Evolutionary conservation across 1,140 invertebrate species (phyloP).

Genomic region (Carcinoscorpius rotundicauda): DNA sequence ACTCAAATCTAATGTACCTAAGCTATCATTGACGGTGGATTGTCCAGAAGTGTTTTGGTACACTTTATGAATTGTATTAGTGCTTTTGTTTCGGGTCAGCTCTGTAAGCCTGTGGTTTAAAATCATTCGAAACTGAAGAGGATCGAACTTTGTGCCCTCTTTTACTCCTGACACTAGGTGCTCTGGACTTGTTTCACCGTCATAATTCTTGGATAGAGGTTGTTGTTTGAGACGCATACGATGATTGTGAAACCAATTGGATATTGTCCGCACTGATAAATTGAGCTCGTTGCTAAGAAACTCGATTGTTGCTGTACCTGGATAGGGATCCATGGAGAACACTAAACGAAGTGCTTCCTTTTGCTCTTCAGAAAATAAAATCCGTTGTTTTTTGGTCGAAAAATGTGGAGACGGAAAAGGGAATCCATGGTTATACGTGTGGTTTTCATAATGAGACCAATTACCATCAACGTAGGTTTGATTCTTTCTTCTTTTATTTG

Average conservation of each 20-base stretch:
- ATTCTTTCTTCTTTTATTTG: constrained; percentile 41
- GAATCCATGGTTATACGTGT: not conserved
- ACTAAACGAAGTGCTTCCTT: constrained; percentile 90
- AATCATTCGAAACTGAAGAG: constrained; percentile 73
- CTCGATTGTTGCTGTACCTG: constrained; percentile 88
- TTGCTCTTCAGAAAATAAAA: constrained; percentile 94
- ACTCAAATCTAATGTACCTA: constrained; percentile 50
- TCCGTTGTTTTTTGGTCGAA: constrained; percentile 71
- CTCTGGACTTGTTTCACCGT: constrained; percentile 19
- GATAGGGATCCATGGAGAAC: constrained; percentile 90
- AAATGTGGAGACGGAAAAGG: not conserved
- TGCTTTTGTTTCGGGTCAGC: constrained; percentile 36
- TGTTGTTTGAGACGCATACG: constrained; percentile 92
- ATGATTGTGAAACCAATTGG: constrained; percentile 99
- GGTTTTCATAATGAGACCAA: constrained; percentile 68
- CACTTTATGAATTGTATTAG: not conserved
- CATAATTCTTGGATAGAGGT: constrained; percentile 42
- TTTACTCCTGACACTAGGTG: constrained; percentile 13
- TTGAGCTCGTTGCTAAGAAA: constrained; percentile 81
- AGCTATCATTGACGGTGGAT: constrained; percentile 16
- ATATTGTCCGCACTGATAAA: constrained; percentile 89
- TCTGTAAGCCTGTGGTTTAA: constrained; percentile 74
- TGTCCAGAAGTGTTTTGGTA: constrained; percentile 10
- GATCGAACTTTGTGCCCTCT: constrained; percentile 51
- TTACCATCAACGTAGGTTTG: constrained; percentile 67